phyloP scores from a whole-genome alignment of 2,113 vertebrate species.

The Heliornis fulica region DNA sequence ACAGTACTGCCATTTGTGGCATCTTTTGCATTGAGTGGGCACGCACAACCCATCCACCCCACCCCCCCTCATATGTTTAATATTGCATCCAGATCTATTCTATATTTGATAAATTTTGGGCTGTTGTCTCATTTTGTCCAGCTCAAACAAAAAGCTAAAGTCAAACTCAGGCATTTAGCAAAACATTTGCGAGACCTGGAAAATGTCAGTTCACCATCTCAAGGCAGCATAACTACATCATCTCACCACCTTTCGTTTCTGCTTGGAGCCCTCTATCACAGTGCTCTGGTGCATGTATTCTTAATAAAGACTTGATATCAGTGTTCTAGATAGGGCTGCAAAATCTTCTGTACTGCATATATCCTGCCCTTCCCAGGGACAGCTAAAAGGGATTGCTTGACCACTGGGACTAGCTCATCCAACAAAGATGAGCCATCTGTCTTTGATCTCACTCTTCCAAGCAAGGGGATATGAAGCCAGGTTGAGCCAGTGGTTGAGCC shows the following conservation, averaged over 20 bases:
- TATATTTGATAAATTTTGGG: background rate
- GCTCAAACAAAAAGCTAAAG: background rate
- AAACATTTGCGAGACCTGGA: background rate
- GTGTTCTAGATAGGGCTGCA: background rate
- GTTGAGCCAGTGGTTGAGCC: no score
- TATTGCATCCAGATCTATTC: background rate
- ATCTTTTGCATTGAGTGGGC: background rate
- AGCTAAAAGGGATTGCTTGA: background rate
- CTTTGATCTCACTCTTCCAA: background rate
- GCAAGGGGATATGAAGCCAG: background rate
- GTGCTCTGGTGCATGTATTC: background rate
- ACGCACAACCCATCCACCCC: fast-evolving
- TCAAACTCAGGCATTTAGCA: background rate
- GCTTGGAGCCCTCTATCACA: background rate
- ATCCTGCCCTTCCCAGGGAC: background rate
- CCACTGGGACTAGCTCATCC: background rate
- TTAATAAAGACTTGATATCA: background rate
- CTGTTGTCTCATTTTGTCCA: background rate
- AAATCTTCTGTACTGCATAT: background rate
- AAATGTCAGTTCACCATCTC: background rate
- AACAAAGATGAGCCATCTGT: background rate
- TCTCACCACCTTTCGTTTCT: background rate
- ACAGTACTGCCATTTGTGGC: background rate
- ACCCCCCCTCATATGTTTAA: background rate
- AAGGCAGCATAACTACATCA: background rate